phyloP scores from a whole-genome alignment of 2,797 vertebrate species.

The Otolemur crassicaudatus region DNA sequence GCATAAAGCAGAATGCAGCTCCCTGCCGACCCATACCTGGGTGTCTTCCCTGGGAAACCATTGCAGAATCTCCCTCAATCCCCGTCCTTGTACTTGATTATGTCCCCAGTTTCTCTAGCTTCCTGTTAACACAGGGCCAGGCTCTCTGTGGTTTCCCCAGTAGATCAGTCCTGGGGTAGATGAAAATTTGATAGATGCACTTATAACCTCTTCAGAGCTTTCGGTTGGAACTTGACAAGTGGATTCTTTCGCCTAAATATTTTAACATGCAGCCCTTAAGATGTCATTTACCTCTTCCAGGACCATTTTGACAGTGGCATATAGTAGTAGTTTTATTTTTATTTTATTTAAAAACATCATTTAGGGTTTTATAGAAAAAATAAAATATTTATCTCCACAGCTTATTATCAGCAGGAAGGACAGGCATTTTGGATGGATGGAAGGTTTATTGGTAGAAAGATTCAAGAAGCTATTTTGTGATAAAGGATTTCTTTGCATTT shows the following conservation, averaged over 20 bases:
- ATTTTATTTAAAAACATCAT: constrained; percentile 82
- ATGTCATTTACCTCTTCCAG: constrained; percentile 75
- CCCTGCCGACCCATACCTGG: neutral
- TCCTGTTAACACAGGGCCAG: constrained; percentile 56
- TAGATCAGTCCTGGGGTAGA: constrained; percentile 69
- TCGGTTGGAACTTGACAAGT: constrained; percentile 74
- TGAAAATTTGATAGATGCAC: constrained; percentile 81
- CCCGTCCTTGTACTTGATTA: constrained; percentile 73
- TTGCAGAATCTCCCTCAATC: constrained; percentile 53
- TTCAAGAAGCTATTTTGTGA: constrained; percentile 83
- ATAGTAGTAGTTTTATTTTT: constrained; percentile 64
- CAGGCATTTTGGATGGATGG: constrained; percentile 70
- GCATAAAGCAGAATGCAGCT: constrained; percentile 61
- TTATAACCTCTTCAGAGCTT: constrained; percentile 75
- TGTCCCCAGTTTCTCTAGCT: constrained; percentile 63
- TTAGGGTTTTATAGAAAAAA: constrained; percentile 68
- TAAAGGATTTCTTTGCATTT: constrained; percentile 82
- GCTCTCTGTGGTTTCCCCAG: constrained; percentile 64
- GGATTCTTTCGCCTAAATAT: constrained; percentile 78
- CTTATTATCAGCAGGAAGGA: constrained; percentile 73
- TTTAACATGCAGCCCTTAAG: constrained; percentile 75
- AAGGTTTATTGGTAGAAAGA: constrained; percentile 79
- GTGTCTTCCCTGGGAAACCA: constrained; percentile 40
- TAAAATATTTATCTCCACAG: constrained; percentile 79
- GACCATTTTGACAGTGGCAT: constrained; percentile 59